Conservation (phyloP, 2,113 vertebrate genomes). For the Neolamprologus hecqui region DNA sequence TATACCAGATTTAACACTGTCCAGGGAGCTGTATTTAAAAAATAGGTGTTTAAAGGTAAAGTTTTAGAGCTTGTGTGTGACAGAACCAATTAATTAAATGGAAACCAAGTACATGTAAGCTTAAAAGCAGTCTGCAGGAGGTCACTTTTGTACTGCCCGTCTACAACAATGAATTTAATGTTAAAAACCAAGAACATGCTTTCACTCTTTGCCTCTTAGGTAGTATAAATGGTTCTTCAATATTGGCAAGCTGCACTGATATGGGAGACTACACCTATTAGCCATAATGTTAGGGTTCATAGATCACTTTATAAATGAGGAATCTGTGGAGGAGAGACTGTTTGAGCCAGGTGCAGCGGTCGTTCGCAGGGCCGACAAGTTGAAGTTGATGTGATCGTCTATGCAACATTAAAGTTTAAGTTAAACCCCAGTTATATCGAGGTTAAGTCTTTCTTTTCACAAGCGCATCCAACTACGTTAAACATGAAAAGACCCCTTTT, state of each 20-base stretch:
- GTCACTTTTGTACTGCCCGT: neutral
- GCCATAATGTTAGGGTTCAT: neutral
- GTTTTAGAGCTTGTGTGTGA: neutral
- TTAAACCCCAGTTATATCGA: neutral
- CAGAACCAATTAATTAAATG: neutral
- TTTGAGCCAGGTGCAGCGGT: neutral
- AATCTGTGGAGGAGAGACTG: neutral
- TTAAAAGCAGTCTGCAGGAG: neutral
- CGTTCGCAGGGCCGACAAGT: neutral
- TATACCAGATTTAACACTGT: neutral
- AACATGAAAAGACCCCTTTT: neutral
- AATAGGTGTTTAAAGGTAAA: neutral
- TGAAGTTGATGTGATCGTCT: neutral
- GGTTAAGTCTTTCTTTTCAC: neutral
- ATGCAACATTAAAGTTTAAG: neutral
- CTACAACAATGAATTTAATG: neutral
- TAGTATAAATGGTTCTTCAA: neutral
- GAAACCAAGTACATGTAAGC: neutral
- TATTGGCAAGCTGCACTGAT: neutral
- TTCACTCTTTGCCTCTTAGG: neutral
- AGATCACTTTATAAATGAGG: neutral
- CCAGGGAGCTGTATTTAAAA: neutral
- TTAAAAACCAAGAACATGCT: neutral
- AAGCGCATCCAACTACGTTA: neutral
- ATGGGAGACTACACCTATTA: neutral